Percentiles rank a stretch among this genome's conserved stretches.
Conservation (phyloP, 2,888 invertebrate species). For the Tinea semifulvella region DNA sequence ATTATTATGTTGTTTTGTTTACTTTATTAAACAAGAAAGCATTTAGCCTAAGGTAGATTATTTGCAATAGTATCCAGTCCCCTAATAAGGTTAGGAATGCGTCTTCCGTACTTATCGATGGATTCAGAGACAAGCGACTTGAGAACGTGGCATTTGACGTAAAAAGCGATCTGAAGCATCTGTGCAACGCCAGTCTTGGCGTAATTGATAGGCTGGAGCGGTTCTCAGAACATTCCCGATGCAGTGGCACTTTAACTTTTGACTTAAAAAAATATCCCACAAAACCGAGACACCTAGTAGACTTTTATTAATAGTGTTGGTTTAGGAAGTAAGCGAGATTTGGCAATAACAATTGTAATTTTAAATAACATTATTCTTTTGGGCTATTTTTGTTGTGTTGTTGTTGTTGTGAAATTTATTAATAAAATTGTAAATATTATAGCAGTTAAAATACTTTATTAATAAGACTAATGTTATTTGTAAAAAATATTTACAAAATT, state of each 20-base stretch:
- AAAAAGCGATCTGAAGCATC: constrained; percentile 8
- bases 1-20: no score
- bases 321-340: no score
- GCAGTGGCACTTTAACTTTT: background rate
- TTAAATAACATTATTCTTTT: no score
- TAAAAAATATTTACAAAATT: no score
- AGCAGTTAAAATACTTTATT: no score
- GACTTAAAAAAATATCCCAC: background rate
- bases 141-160: constrained; percentile 6
- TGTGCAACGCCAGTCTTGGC: background rate
- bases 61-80: background rate
- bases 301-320: background rate
- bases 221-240: constrained; percentile 4
- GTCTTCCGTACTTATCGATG: constrained; percentile 5
- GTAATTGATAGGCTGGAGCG: constrained; percentile 7
- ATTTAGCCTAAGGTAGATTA: background rate
- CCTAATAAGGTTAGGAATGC: constrained; percentile 5
- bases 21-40: constrained; percentile 3
- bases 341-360: no score
- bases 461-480: no score
- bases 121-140: constrained; percentile 7
- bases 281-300: background rate
- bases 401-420: no score
- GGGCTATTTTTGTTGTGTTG: no score
- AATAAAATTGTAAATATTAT: no score